A percentile compares a stretch with the other conserved stretches of the same genome.
Conservation (phyloP, 2,888 invertebrate genomes). For the Chrysomela aeneicollis region DNA sequence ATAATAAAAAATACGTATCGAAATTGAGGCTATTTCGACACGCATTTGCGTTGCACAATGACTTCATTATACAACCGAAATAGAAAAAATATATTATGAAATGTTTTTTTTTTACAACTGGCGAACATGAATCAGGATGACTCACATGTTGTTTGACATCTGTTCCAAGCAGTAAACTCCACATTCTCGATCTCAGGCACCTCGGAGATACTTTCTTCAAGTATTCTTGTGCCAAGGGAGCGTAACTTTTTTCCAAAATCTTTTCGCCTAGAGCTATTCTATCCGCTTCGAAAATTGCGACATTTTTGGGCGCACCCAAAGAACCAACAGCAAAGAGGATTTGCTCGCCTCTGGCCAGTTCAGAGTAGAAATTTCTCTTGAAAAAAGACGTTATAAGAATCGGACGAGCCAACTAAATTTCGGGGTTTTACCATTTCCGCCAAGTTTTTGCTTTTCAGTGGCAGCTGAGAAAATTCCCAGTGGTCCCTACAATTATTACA, state of each 20-base stretch:
- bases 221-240: conserved; percentile 89
- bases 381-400: no score
- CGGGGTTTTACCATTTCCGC: conserved; percentile 75
- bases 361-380: conserved; percentile 67
- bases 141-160: conserved; percentile 73
- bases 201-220: conserved; percentile 86
- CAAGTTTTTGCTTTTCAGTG: conserved; percentile 84
- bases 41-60: no score
- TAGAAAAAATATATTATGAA: no score
- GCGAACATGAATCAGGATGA: no score
- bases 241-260: conserved; percentile 80
- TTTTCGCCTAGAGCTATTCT: conserved; percentile 78
- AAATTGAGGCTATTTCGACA: no score
- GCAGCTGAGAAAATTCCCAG: conserved; percentile 88
- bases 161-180: conserved; percentile 87
- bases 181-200: conserved; percentile 79
- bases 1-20: no score
- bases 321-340: conserved; percentile 69
- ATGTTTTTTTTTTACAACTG: no score
- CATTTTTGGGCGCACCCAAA: conserved; percentile 61
- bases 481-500: conserved; percentile 65
- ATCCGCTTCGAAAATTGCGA: conserved; percentile 72
- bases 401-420: background rate
- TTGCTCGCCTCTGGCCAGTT: conserved; percentile 80
- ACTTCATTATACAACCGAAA: no score